phyloP scores from a whole-genome alignment of 2,113 vertebrate species.

The Ophiodon elongatus region DNA sequence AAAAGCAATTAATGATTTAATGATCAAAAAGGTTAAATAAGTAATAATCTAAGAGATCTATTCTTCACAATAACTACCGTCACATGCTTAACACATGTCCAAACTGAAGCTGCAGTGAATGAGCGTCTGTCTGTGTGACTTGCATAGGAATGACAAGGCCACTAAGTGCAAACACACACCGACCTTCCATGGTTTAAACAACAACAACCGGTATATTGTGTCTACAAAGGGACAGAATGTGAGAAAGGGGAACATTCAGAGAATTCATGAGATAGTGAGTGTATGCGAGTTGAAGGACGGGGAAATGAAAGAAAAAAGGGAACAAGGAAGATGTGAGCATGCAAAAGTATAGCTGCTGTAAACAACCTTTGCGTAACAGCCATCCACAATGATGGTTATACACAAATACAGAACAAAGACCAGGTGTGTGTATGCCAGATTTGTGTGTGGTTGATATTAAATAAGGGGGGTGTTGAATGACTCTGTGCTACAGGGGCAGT shows the following conservation, averaged over 20 bases:
- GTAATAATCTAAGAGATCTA: background rate
- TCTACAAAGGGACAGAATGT: constrained; percentile 31
- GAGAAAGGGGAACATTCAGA: constrained; percentile 28
- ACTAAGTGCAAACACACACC: constrained; percentile 65
- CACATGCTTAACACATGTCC: constrained; percentile 35
- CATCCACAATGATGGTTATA: constrained; percentile 36
- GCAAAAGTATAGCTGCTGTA: constrained; percentile 39
- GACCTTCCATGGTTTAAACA: constrained; percentile 70
- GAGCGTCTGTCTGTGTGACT: constrained; percentile 55
- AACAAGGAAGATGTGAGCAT: constrained; percentile 12
- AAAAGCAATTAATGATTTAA: background rate
- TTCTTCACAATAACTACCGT: constrained; percentile 11
- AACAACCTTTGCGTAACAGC: constrained; percentile 38
- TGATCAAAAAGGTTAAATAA: background rate
- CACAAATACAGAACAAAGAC: constrained; percentile 71
- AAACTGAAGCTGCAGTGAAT: constrained; percentile 10
- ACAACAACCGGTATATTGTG: constrained; percentile 50
- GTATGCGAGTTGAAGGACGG: constrained; percentile 16
- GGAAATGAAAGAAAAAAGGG: constrained; percentile 6
- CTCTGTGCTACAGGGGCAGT: constrained; percentile 48
- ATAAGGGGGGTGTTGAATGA: constrained; percentile 50
- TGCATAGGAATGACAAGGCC: constrained; percentile 73
- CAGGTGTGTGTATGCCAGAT: constrained; percentile 60
- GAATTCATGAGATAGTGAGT: constrained; percentile 33
- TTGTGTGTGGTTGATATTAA: constrained; percentile 62